Conservation (phyloP, 2,888 invertebrate species). For the Meloe dianella region DNA sequence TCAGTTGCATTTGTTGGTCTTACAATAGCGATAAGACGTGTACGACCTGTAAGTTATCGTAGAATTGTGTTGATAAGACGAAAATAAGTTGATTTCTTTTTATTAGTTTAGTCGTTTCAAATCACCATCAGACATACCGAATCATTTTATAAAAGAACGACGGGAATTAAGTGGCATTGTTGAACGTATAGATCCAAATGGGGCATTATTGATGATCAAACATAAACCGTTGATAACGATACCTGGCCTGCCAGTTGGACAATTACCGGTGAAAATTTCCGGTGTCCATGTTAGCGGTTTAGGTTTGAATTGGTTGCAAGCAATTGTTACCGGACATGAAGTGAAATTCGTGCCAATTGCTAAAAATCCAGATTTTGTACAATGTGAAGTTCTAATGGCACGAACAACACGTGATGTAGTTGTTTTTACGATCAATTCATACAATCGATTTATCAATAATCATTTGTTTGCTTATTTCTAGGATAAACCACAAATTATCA, state of each 20-base stretch:
- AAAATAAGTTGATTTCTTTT: neutral
- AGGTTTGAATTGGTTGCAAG: constrained; percentile 61
- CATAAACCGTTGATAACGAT: constrained; percentile 56
- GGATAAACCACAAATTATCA: constrained; percentile 54
- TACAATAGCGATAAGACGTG: constrained; percentile 60
- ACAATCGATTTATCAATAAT: neutral
- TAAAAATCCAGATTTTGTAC: constrained; percentile 57
- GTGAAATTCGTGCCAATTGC: constrained; percentile 58
- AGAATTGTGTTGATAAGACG: no score
- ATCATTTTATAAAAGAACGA: constrained; percentile 54
- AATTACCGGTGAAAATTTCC: constrained; percentile 63
- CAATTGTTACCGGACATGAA: constrained; percentile 55
- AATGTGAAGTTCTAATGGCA: constrained; percentile 58
- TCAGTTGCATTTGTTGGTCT: constrained; percentile 62
- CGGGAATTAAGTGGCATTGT: constrained; percentile 56
- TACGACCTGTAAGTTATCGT: constrained; percentile 62
- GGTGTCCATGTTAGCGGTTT: constrained; percentile 61
- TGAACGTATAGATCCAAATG: constrained; percentile 56
- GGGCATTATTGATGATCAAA: constrained; percentile 55
- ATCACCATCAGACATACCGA: constrained; percentile 56
- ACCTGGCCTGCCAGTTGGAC: constrained; percentile 45
- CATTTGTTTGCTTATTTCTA: constrained; percentile 34
- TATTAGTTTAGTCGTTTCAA: constrained; percentile 58
- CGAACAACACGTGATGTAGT: constrained; percentile 50
- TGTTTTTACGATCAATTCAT: no score